Percentiles rank a stretch among this genome's conserved stretches.
These are phyloP conservation scores for Glyphotaelius pellucidus DNA, from an alignment of 2,888 invertebrate species.

Conservation along the genomic window DNA sequence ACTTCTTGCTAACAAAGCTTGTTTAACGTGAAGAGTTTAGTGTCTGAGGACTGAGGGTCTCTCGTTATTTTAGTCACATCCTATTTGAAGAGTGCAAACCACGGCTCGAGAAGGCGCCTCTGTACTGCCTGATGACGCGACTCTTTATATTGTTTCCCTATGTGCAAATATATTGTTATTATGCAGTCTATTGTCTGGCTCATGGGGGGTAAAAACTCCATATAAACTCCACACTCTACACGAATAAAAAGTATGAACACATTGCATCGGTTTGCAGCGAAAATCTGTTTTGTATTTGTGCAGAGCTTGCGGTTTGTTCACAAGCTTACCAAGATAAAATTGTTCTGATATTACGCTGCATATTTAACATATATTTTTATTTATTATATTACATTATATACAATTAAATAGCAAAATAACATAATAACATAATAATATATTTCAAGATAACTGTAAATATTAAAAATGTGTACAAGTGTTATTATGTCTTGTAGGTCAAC, in stretches of 20 bases:
- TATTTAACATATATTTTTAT: too few species aligned
- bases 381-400: too few species aligned
- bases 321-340: background rate
- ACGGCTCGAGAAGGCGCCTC: background rate
- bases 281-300: background rate
- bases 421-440: too few species aligned
- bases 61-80: conserved; percentile 27
- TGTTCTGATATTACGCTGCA: background rate
- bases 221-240: background rate
- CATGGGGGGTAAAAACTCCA: background rate
- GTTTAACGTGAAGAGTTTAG: background rate
- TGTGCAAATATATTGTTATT: background rate
- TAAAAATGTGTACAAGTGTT: too few species aligned
- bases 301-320: background rate
- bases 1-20: background rate
- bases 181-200: background rate
- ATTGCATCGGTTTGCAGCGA: background rate
- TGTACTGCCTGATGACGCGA: background rate
- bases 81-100: background rate
- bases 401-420: too few species aligned
- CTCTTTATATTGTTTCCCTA: background rate
- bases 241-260: background rate
- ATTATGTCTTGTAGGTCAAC: too few species aligned
- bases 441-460: too few species aligned
- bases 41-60: conserved; percentile 6